phyloP scores from a whole-genome alignment of 2,888 invertebrate genomes.

The Tetramorium bicarinatum region DNA sequence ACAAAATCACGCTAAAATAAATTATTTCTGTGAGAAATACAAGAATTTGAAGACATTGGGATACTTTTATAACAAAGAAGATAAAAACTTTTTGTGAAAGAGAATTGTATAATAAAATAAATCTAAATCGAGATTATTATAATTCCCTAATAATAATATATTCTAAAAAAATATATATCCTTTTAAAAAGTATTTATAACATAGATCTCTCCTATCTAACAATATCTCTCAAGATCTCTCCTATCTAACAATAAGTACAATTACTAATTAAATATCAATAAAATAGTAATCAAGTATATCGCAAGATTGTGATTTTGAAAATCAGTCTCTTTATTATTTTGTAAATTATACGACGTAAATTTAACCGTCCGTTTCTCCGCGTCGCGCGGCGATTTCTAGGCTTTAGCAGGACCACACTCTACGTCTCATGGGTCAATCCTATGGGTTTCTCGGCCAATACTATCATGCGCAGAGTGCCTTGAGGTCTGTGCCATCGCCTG shows the following conservation, averaged over 20 bases:
- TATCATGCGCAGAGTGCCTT: constrained; percentile 67
- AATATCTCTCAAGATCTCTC: background rate
- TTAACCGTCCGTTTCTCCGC: background rate
- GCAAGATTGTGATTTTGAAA: background rate
- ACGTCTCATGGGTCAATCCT: constrained; percentile 38
- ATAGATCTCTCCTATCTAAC: background rate
- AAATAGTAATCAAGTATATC: background rate
- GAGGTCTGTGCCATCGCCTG: constrained; percentile 65
- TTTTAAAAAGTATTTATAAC: background rate
- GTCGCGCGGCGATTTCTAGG: constrained; percentile 3
- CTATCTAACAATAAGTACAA: background rate
- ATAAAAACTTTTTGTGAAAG: background rate
- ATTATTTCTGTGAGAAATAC: background rate
- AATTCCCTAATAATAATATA: background rate
- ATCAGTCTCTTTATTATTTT: background rate
- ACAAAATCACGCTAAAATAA: constrained; percentile 11
- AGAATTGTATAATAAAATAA: background rate
- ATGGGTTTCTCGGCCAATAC: constrained; percentile 44
- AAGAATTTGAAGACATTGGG: background rate
- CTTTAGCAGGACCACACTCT: background rate
- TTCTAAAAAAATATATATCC: background rate
- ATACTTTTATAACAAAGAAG: background rate
- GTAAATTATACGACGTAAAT: background rate
- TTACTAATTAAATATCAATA: background rate
- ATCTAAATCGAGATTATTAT: background rate